phyloP scores from a whole-genome alignment of 2,888 invertebrate genomes.

The Scaptodrosophila latifasciaeformis region DNA sequence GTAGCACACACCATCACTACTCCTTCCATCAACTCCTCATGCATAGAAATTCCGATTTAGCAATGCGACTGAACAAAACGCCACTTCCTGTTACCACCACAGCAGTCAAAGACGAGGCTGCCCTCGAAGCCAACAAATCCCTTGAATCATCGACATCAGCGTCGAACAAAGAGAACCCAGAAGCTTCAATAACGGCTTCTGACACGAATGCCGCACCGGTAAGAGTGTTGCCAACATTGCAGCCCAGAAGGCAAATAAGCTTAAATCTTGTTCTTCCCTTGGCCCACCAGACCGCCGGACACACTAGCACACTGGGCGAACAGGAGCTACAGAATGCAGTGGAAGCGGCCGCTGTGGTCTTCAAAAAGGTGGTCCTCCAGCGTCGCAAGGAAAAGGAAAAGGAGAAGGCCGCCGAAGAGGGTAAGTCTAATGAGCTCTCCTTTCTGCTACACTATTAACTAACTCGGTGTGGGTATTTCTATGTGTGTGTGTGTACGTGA shows the following conservation, averaged over 20 bases:
- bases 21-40: slow-evolving; percentile 67
- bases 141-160: slow-evolving; percentile 23
- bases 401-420: slow-evolving; percentile 72
- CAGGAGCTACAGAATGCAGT: slow-evolving; percentile 75
- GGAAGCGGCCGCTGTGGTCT: slow-evolving; percentile 74
- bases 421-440: slow-evolving; percentile 55
- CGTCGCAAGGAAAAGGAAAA: slow-evolving; percentile 68
- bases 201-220: slow-evolving; percentile 36
- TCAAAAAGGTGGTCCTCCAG: slow-evolving; percentile 74
- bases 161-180: slow-evolving; percentile 22
- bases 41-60: slow-evolving; percentile 72
- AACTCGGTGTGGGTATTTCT: slow-evolving; percentile 1
- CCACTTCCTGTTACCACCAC: slow-evolving; percentile 58
- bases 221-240: slow-evolving; percentile 21
- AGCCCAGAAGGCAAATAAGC: slow-evolving; percentile 12
- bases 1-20: slow-evolving; percentile 64
- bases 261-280: slow-evolving; percentile 11
- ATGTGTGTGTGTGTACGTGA: slow-evolving; percentile 9
- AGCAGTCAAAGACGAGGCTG: slow-evolving; percentile 23
- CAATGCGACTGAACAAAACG: slow-evolving; percentile 66
- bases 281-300: slow-evolving; percentile 35
- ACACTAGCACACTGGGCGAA: slow-evolving; percentile 73
- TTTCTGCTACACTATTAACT: neutral
- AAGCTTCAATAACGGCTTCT: slow-evolving; percentile 18
- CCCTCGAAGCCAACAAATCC: slow-evolving; percentile 27